phyloP scores from a whole-genome alignment of 2,888 invertebrate genomes.

The Barypeithes pellucidus region DNA sequence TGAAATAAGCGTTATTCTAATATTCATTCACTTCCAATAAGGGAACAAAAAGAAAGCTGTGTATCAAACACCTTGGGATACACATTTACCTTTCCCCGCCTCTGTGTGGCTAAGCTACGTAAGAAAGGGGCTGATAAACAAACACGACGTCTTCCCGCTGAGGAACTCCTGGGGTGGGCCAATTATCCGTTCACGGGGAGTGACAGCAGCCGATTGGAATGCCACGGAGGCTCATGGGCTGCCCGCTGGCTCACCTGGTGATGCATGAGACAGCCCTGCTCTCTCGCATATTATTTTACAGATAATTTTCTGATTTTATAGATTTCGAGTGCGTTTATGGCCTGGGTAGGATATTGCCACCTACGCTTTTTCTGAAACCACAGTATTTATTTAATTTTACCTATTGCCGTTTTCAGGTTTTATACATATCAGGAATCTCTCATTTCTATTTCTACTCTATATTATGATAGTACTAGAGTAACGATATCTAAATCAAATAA shows the following conservation, averaged over 20 bases:
- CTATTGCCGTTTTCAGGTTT: too few species aligned
- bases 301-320: slow-evolving; percentile 49
- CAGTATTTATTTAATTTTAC: too few species aligned
- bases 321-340: slow-evolving; percentile 38
- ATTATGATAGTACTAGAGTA: too few species aligned
- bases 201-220: slow-evolving; percentile 67
- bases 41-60: too few species aligned
- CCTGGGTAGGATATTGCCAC: slow-evolving; percentile 2
- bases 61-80: neutral
- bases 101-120: slow-evolving; percentile 33
- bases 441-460: too few species aligned
- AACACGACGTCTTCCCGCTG: slow-evolving; percentile 65
- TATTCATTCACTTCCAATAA: too few species aligned
- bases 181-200: slow-evolving; percentile 72
- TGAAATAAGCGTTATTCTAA: too few species aligned
- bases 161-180: slow-evolving; percentile 72
- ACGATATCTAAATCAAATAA: too few species aligned
- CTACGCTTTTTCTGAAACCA: too few species aligned
- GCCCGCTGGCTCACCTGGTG: slow-evolving; percentile 61
- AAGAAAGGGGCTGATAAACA: slow-evolving; percentile 64
- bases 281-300: slow-evolving; percentile 42
- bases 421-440: too few species aligned
- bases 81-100: slow-evolving; percentile 37
- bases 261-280: slow-evolving; percentile 64
- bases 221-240: slow-evolving; percentile 65